Percentiles rank a stretch among this genome's conserved stretches.
Conservation (phyloP, 2,888 invertebrate genomes). For the Xylophagus ater region DNA sequence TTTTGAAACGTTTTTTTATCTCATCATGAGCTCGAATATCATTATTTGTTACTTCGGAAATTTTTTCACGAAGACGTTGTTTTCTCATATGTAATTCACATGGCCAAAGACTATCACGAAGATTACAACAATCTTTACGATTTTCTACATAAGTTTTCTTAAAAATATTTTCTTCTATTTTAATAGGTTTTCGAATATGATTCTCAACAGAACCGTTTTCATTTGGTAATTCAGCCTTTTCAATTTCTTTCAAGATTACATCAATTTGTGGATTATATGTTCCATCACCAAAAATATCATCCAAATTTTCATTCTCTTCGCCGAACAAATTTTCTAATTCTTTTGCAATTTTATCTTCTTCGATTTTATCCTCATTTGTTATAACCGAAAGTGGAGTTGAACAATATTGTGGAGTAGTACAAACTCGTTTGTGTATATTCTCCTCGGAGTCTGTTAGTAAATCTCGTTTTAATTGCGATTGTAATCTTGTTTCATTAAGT, state of each 20-base stretch:
- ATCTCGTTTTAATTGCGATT: neutral
- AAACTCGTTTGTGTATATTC: neutral
- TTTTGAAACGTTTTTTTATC: constrained; percentile 25
- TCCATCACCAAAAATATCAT: constrained; percentile 31
- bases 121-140: constrained; percentile 19
- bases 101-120: constrained; percentile 32
- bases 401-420: too few relatives aligned
- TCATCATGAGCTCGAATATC: constrained; percentile 30
- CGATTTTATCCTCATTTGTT: neutral
- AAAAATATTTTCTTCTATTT: too few relatives aligned
- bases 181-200: too few relatives aligned
- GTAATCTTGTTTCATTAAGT: neutral
- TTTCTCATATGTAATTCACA: constrained; percentile 31
- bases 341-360: constrained; percentile 25
- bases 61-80: constrained; percentile 23
- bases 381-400: too few relatives aligned
- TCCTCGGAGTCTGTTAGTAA: constrained; percentile 4
- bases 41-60: constrained; percentile 26
- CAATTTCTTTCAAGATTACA: constrained; percentile 25
- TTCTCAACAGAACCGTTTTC: neutral
- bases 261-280: constrained; percentile 23
- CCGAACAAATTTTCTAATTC: constrained; percentile 30
- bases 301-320: constrained; percentile 26
- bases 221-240: constrained; percentile 19
- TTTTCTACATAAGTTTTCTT: too few relatives aligned